phyloP scores from a whole-genome alignment of 2,797 vertebrate genomes.

The Molossus alvarezi region DNA sequence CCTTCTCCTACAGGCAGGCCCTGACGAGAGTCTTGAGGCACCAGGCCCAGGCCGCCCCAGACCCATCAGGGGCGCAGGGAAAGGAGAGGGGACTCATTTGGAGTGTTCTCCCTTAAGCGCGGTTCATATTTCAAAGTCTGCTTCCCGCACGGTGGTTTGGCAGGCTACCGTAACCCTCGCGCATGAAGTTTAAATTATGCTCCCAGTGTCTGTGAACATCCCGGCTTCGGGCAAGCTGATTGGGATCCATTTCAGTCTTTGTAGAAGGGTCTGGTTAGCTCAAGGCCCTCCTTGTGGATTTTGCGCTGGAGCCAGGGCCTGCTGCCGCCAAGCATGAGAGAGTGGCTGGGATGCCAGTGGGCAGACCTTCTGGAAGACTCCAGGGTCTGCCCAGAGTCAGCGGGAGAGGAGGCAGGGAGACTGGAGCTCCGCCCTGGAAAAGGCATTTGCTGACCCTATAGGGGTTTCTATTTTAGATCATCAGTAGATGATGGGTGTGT shows the following conservation, averaged over 20 bases:
- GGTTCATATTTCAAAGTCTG: constrained; percentile 78
- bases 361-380: background rate
- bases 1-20: constrained; percentile 9
- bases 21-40: background rate
- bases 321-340: background rate
- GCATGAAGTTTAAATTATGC: constrained; percentile 76
- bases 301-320: constrained; percentile 43
- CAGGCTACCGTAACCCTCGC: constrained; percentile 40
- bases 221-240: constrained; percentile 23
- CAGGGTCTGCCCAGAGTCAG: background rate
- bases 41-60: constrained; percentile 31
- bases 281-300: constrained; percentile 68
- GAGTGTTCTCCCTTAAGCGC: constrained; percentile 44
- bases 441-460: background rate
- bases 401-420: background rate
- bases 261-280: constrained; percentile 70
- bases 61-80: constrained; percentile 11
- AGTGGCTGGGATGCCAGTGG: background rate
- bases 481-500: background rate
- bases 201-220: constrained; percentile 61
- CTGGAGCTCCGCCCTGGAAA: background rate
- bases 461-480: background rate
- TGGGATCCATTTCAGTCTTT: constrained; percentile 58
- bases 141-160: constrained; percentile 72
- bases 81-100: constrained; percentile 35